These are phyloP conservation scores for Brachycybe producta DNA, from an alignment of 2,888 invertebrate species.

Conservation along the genomic window DNA sequence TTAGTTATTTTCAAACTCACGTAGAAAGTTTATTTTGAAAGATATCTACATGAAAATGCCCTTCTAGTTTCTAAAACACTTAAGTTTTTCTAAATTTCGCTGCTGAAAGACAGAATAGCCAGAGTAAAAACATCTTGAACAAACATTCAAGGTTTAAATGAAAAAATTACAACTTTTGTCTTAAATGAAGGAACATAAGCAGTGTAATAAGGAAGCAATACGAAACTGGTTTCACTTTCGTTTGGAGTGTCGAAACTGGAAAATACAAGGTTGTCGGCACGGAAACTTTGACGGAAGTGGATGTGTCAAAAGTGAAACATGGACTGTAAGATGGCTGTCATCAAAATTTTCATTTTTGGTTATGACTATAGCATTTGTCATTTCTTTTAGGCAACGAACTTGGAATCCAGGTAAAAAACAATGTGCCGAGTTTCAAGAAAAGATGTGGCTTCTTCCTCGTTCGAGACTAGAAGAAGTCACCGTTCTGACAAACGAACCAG, in stretches of 20 bases:
- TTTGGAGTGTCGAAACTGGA: conserved; percentile 14
- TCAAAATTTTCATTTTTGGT: neutral
- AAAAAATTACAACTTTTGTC: neutral
- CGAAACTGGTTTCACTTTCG: conserved; percentile 11
- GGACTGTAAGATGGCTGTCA: conserved; percentile 7
- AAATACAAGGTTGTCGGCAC: conserved; percentile 11
- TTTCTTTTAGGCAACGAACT: neutral
- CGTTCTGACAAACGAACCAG: conserved; percentile 12
- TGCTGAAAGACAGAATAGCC: too few relatives aligned
- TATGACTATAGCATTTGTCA: neutral
- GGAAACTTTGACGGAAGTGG: conserved; percentile 7
- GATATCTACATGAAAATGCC: too few relatives aligned
- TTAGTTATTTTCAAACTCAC: too few relatives aligned
- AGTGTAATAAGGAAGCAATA: conserved; percentile 8
- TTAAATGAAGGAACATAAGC: neutral
- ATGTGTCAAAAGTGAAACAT: conserved; percentile 9
- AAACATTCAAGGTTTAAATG: too few relatives aligned
- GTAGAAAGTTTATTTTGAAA: too few relatives aligned
- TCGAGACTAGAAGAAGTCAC: conserved; percentile 10
- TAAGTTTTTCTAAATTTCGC: too few relatives aligned
- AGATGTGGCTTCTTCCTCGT: conserved; percentile 10
- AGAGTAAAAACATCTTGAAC: too few relatives aligned
- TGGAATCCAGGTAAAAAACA: conserved; percentile 16
- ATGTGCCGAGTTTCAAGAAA: conserved; percentile 13
- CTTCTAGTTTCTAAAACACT: too few relatives aligned